Percentiles rank a stretch among this genome's conserved stretches.
Conservation (phyloP, 2,113 vertebrate species). For the Noturus placidus region DNA sequence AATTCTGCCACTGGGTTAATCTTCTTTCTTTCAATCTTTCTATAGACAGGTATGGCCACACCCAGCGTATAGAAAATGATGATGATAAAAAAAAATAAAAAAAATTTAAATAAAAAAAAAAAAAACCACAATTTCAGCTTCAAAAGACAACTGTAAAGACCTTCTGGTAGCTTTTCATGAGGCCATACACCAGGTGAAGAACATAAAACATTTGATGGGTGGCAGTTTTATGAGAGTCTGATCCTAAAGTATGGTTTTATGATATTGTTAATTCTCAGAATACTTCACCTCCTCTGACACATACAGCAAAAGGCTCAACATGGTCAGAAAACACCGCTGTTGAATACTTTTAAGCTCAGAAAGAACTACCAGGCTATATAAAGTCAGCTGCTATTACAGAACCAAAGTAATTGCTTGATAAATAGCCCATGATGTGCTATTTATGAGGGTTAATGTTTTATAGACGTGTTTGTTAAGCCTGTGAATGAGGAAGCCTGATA, state of each 20-base stretch:
- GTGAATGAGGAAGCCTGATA: not conserved
- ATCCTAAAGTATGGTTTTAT: constrained; percentile 23
- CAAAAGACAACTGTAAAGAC: constrained; percentile 15
- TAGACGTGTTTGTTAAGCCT: constrained; percentile 20
- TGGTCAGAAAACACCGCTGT: not conserved
- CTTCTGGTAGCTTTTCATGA: constrained; percentile 11
- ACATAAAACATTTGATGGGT: constrained; percentile 39
- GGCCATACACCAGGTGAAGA: constrained; percentile 29
- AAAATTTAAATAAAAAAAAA: too few relatives aligned
- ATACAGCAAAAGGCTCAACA: not conserved
- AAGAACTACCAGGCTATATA: constrained; percentile 20
- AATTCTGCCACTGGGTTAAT: not conserved
- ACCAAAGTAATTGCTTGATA: constrained; percentile 36
- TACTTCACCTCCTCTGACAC: constrained; percentile 7
- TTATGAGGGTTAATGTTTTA: constrained; percentile 35
- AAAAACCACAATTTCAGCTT: too few relatives aligned
- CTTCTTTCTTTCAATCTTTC: not conserved
- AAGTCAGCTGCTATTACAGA: constrained; percentile 35
- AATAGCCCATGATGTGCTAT: constrained; percentile 38
- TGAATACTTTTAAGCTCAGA: not conserved
- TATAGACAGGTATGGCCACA: not conserved
- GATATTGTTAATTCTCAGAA: constrained; percentile 30
- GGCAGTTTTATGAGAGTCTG: constrained; percentile 29
- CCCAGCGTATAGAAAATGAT: constrained; percentile 10
- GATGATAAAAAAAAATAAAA: too few relatives aligned